Evolutionary conservation across 2,888 invertebrate genomes (phyloP), one percentile per base, ranked within the genome.

Genomic region (Patella depressa): DNA sequence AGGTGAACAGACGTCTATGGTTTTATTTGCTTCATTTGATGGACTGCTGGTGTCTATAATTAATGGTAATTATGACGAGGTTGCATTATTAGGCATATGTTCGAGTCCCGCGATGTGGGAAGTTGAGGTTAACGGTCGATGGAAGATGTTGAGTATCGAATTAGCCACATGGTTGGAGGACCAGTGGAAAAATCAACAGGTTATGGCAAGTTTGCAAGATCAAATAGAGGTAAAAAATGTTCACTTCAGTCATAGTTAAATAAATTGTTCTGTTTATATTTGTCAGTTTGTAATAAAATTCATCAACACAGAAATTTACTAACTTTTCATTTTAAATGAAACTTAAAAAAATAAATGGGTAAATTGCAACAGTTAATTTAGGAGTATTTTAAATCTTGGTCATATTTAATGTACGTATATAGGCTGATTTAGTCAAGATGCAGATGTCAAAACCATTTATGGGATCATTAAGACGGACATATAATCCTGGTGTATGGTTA

Each of bases 381-480:
- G 45, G 1, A 45, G 45, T 45, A 45, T 45, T 45, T 45, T 45
- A 9, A 45, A 45, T 45, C 45, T 45, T 9, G 9, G 0, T 45
- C 45, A 9, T 45, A 45, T 45, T 45, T 45, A 34, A 34, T 34
- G 34, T 34, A 34, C 4, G 5, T 34, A 34, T 83, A 92, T 78
- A 96, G 93, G 95, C 96, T 77, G 96, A 96, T 89, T 94, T 96
- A 83, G 94, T 94, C 74, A 95, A 95, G 90, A 96, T 96, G 96
- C 95, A 95, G 85, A 96, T 96, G 95, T 94, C 95, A 0, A 96
- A 96, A 89, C 96, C 96, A 0, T 96, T 96, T 91, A 96, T 95
- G 88, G 96, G 96, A 0, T 95, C 95, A 87, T 90, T 96, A 45
- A 92, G 95, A 70, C 93, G 96, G 69, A 94, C 94, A 0, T 95